phyloP scores from a whole-genome alignment of 2,797 vertebrate genomes.

The Tokudaia tokunoshimensis region DNA sequence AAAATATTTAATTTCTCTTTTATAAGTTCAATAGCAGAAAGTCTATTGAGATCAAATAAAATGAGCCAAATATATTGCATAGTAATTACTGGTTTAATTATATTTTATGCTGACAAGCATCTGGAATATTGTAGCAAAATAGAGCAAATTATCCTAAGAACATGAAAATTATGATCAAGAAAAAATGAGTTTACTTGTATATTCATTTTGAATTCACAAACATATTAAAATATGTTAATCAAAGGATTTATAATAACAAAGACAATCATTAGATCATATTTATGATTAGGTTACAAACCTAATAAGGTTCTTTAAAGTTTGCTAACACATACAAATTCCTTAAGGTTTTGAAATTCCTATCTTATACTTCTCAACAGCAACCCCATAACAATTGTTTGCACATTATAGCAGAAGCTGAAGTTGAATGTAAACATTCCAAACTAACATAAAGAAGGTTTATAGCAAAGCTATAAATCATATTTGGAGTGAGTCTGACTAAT shows the following conservation, averaged over 20 bases:
- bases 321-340: not conserved
- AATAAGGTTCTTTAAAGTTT: conserved; percentile 18
- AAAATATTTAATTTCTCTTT: conserved; percentile 20
- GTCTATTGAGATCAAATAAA: not conserved
- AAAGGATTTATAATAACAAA: not conserved
- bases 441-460: conserved; percentile 27
- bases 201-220: conserved; percentile 39
- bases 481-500: not conserved
- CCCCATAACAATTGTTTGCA: not conserved
- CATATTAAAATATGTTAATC: conserved; percentile 4
- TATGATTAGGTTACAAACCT: not conserved
- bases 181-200: not conserved
- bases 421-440: not conserved
- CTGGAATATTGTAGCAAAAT: not conserved
- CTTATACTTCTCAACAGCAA: not conserved
- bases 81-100: not conserved
- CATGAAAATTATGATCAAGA: conserved; percentile 5
- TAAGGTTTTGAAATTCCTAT: conserved; percentile 10
- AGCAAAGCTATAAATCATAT: conserved; percentile 19
- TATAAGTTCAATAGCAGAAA: conserved; percentile 50
- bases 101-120: conserved; percentile 25
- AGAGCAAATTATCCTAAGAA: conserved; percentile 44
- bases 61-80: conserved; percentile 9
- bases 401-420: not conserved
- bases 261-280: conserved; percentile 15